These are phyloP conservation scores for Artemia sp. DNA, from an alignment of 2,888 invertebrate species.

Conservation along the genomic window DNA sequence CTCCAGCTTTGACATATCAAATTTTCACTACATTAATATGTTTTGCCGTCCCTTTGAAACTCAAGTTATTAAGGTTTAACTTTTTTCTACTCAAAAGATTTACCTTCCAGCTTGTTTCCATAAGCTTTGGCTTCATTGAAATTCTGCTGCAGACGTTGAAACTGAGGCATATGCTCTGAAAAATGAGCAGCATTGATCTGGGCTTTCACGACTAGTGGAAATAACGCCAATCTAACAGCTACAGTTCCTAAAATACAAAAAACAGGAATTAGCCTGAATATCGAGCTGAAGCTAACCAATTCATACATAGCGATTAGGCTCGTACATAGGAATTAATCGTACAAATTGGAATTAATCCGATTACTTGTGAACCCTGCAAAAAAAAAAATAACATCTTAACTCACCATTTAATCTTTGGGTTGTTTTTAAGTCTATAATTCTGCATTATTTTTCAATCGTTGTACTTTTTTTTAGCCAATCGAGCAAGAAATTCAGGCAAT, in stretches of 20 bases:
- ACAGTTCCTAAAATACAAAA: constrained; percentile 44
- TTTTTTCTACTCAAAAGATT: constrained; percentile 14
- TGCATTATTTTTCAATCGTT: too few relatives aligned
- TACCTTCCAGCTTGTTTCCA: constrained; percentile 60
- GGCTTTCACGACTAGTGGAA: constrained; percentile 65
- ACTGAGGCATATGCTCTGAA: constrained; percentile 67
- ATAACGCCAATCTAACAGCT: constrained; percentile 52
- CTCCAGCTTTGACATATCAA: too few relatives aligned
- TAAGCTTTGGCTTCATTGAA: constrained; percentile 67
- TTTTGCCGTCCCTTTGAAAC: too few relatives aligned
- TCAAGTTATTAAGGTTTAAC: too few relatives aligned
- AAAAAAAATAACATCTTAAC: background rate
- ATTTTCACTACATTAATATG: too few relatives aligned
- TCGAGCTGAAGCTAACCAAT: background rate
- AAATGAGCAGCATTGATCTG: constrained; percentile 64
- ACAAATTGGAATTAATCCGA: too few relatives aligned
- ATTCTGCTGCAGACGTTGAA: constrained; percentile 60
- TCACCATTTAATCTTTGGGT: too few relatives aligned
- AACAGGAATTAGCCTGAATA: background rate
- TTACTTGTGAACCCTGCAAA: background rate
- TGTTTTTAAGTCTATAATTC: too few relatives aligned
- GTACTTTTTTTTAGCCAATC: too few relatives aligned
- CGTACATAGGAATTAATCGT: too few relatives aligned
- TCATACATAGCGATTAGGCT: too few relatives aligned
- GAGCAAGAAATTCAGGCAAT: too few relatives aligned